phyloP scores from a whole-genome alignment of 2,797 vertebrate genomes.

The Schizopygopsis malacanthus region DNA sequence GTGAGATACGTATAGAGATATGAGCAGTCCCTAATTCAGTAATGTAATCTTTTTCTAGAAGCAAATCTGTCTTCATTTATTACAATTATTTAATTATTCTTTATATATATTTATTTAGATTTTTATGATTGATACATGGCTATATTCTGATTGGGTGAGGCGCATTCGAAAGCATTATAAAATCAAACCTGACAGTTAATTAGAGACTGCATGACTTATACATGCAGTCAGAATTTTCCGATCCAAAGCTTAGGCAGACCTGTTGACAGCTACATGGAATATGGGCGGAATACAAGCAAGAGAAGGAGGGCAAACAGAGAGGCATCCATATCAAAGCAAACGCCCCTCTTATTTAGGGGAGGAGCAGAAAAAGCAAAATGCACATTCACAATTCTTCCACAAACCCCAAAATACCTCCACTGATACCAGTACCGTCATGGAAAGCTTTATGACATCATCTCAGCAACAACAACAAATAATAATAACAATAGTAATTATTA shows the following conservation, averaged over 20 bases:
- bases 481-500: constrained; percentile 72
- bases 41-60: not conserved
- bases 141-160: not conserved
- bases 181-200: not conserved
- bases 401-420: not conserved
- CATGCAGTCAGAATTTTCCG: not conserved
- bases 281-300: not conserved
- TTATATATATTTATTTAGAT: not conserved
- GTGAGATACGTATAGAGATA: not conserved
- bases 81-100: not conserved
- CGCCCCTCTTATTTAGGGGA: constrained; percentile 7
- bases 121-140: not conserved
- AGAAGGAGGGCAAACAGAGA: not conserved
- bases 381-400: not conserved
- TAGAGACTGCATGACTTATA: not conserved
- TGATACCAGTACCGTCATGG: not conserved
- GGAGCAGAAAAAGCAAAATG: constrained; percentile 51
- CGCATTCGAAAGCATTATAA: not conserved
- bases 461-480: constrained; percentile 61
- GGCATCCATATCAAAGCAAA: not conserved
- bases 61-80: not conserved
- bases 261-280: constrained; percentile 1
- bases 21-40: not conserved
- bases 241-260: not conserved
- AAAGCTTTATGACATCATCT: not conserved